Conservation (phyloP, 2,113 vertebrate species). For the Ploceus nigricollis region DNA sequence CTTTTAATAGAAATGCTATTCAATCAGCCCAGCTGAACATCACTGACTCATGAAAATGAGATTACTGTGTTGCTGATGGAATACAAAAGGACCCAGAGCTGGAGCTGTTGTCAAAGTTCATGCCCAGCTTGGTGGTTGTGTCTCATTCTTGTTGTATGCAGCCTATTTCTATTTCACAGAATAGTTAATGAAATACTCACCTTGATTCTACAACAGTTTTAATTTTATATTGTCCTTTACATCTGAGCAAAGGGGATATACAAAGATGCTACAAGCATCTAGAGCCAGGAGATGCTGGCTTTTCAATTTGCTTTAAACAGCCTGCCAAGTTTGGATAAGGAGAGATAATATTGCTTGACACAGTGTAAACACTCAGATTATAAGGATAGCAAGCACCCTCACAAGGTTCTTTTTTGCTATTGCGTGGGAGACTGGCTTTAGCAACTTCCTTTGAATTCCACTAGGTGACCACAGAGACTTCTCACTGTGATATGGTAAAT, state of each 20-base stretch:
- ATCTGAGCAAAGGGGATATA: background rate
- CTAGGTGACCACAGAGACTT: background rate
- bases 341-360: background rate
- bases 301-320: background rate
- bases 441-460: background rate
- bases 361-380: background rate
- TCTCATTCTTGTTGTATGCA: background rate
- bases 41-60: background rate
- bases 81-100: background rate
- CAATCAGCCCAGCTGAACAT: background rate
- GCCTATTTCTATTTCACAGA: background rate
- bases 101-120: background rate
- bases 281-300: background rate
- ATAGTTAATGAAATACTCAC: background rate
- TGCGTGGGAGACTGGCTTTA: background rate
- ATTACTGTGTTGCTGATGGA: background rate
- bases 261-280: background rate
- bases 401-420: background rate
- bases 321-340: background rate
- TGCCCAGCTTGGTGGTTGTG: background rate
- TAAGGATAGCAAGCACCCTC: background rate
- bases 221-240: background rate
- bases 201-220: background rate
- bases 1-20: conserved; percentile 40
- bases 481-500: background rate